phyloP scores from a whole-genome alignment of 1,140 invertebrate species.

The Drosophila subobscura region DNA sequence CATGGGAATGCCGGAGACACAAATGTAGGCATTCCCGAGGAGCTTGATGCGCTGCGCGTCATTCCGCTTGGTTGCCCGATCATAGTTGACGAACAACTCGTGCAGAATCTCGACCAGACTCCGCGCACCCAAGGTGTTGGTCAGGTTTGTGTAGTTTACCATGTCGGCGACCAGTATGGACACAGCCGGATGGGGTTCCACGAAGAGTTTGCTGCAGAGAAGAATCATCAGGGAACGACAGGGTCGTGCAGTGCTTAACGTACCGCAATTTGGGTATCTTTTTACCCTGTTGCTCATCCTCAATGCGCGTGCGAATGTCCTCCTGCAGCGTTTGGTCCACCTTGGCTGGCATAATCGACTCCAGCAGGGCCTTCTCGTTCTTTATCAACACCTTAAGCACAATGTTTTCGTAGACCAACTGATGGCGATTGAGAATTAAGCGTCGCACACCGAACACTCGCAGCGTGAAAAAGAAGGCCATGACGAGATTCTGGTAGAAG shows the following conservation, averaged over 20 bases:
- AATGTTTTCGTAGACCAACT: conserved; percentile 25
- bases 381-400: conserved; percentile 21
- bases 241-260: conserved; percentile 3
- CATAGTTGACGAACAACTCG: conserved; percentile 96
- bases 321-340: conserved; percentile 90
- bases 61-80: conserved; percentile 91
- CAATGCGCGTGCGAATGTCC: conserved; percentile 89
- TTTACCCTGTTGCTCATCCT: conserved; percentile 45
- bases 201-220: conserved; percentile 90
- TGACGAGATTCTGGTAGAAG: neutral
- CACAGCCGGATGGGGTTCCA: conserved; percentile 93
- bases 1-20: conserved; percentile 92
- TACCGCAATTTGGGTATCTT: conserved; percentile 32
- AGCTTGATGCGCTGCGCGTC: conserved; percentile 93
- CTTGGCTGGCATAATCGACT: conserved; percentile 93
- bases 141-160: conserved; percentile 96
- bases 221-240: neutral
- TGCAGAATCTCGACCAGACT: conserved; percentile 95
- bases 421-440: conserved; percentile 20
- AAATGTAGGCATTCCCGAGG: conserved; percentile 95
- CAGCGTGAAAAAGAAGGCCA: neutral
- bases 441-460: conserved; percentile 11
- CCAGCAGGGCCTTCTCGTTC: conserved; percentile 90
- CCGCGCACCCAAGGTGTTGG: conserved; percentile 90
- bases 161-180: conserved; percentile 97